These are phyloP conservation scores for Brienomyrus brachyistius DNA, from an alignment of 2,113 vertebrate species.

Conservation along the genomic window DNA sequence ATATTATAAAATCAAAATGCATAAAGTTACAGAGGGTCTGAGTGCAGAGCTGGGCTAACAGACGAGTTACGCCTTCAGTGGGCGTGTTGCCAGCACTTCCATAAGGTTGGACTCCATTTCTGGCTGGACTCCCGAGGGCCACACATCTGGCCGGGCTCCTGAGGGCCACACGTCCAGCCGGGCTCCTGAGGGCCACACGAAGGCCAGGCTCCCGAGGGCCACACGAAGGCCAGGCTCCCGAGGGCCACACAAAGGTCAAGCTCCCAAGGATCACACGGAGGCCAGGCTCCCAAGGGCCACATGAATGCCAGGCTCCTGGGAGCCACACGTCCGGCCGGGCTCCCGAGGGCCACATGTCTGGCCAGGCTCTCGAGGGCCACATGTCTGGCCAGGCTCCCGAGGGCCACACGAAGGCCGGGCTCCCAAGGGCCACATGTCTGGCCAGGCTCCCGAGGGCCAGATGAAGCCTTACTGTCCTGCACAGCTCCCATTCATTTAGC, in stretches of 20 bases:
- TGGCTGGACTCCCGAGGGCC: neutral
- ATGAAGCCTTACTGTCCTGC: neutral
- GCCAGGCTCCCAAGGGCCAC: too few species aligned
- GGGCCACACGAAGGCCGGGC: too few species aligned
- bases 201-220: neutral
- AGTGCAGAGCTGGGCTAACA: neutral
- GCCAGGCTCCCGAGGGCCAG: too few species aligned
- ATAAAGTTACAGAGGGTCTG: neutral
- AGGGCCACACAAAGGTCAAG: too few species aligned
- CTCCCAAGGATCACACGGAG: neutral
- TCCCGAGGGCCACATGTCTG: too few species aligned
- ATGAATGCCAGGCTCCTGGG: too few species aligned
- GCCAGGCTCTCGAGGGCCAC: too few species aligned
- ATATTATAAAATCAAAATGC: neutral
- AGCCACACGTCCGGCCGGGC: too few species aligned
- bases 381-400: too few species aligned
- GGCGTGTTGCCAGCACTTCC: neutral
- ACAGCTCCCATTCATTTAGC: neutral
- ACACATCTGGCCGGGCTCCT: neutral
- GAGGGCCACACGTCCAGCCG: too few species aligned
- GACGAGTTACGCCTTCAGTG: neutral
- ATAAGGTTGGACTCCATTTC: neutral
- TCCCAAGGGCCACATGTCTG: too few species aligned
- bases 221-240: neutral
- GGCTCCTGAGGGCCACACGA: too few species aligned